phyloP scores from a whole-genome alignment of 2,888 invertebrate genomes.

The Lordiphosa fenestrarum region DNA sequence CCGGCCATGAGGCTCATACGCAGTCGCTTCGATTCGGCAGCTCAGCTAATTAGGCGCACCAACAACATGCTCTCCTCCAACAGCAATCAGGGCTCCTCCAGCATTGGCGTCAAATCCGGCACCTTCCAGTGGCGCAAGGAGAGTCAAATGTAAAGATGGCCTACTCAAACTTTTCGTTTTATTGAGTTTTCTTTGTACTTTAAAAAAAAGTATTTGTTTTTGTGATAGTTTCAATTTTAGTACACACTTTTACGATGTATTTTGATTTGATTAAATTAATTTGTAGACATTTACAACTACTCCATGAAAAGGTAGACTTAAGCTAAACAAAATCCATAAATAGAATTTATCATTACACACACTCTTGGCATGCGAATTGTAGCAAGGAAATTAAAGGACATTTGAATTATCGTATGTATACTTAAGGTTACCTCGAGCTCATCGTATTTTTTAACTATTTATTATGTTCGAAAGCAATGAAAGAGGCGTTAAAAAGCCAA shows the following conservation, averaged over 20 bases:
- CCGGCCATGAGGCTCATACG: conserved; percentile 90
- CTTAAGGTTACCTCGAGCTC: conserved; percentile 26
- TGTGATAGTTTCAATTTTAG: conserved; percentile 75
- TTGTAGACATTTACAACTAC: conserved; percentile 21
- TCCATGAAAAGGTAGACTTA: conserved; percentile 55
- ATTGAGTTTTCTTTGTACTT: conserved; percentile 57
- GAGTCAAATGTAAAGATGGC: conserved; percentile 78
- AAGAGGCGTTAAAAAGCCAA: too few relatives aligned
- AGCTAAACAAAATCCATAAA: conserved; percentile 30
- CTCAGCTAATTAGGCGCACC: conserved; percentile 80
- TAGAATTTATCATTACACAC: conserved; percentile 32
- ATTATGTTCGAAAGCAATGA: conserved; percentile 10
- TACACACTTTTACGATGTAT: conserved; percentile 45
- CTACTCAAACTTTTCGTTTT: conserved; percentile 36
- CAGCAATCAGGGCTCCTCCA: conserved; percentile 80
- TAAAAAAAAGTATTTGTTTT: conserved; percentile 64
- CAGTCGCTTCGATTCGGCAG: conserved; percentile 80
- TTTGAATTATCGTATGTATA: conserved; percentile 17
- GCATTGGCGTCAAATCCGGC: conserved; percentile 81
- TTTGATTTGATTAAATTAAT: conserved; percentile 41
- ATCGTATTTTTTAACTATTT: conserved; percentile 28
- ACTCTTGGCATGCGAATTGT: conserved; percentile 58
- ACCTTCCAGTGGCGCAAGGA: conserved; percentile 81
- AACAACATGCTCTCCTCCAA: conserved; percentile 80
- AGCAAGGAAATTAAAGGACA: conserved; percentile 32